Base-by-base conservation (phyloP, 2,113 vertebrate species). In the Steatornis caripensis region DNA sequence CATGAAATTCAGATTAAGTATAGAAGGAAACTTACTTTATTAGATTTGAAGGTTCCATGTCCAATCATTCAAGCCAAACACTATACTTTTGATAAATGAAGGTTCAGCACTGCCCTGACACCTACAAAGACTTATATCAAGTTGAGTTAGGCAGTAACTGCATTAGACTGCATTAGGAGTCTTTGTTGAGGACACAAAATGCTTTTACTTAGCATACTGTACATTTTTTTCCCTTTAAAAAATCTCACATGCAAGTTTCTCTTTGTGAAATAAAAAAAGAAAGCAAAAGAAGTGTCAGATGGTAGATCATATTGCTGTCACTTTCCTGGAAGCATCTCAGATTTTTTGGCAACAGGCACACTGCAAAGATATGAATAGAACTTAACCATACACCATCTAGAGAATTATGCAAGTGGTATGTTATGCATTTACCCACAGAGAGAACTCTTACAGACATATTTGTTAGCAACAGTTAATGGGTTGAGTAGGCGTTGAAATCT, bases 401-500 rank as follows among this genome's bases (percentile, higher is more conserved):
- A 76, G 57, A 85, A 84, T 91, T 89, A 86, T 78, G 60, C 51
- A 93, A 82, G 62, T 27, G 36, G 30, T 45, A 55, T 53, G 39
- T 34, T 88, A 70, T 55, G 19, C 43, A 58, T 89, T 87, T 87
- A 66, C 5, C 49, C 61, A 57, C 5, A 71, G 17, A 46, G 23
- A 90, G 22, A 64, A 75, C 32, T 78, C 79, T 83, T 77, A 60
- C 32, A 82, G 39, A 48, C 39, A 32, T 0, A 1, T 84, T 58
- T 93, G 43, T 84, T 94, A 90, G 57, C 66, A 93, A 72, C 53
- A 90, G 61, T 94, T 97, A 93, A 96, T 69, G 84, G 11, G 30
- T 2, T 72, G 81, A 87, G 84, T 72, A 83, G 81, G 74, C 0
- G 2, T n/a, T 85, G 57, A 87, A 95, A 69, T 93, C 29, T 85